Percentiles rank a stretch among this genome's conserved stretches.
Evolutionary conservation across 2,797 vertebrate species (phyloP).

Genomic region (Rhyacichthys aspro): DNA sequence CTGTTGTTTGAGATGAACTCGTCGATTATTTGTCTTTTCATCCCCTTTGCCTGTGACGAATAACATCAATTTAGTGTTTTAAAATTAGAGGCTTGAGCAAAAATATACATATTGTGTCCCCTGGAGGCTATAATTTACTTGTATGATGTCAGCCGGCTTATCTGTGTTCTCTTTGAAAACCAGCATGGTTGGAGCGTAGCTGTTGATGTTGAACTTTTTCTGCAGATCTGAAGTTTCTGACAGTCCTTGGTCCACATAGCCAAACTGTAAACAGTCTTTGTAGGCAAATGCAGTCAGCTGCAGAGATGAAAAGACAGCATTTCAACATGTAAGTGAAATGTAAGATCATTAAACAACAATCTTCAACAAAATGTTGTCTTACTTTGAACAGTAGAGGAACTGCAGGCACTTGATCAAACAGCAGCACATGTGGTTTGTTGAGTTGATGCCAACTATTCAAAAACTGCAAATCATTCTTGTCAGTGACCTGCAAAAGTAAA

Average conservation of each 20-base stretch:
- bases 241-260: slow-evolving; percentile 89
- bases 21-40: slow-evolving; percentile 94
- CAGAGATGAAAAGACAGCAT: slow-evolving; percentile 20
- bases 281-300: slow-evolving; percentile 93
- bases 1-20: slow-evolving; percentile 96
- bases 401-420: slow-evolving; percentile 90
- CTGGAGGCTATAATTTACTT: slow-evolving; percentile 74
- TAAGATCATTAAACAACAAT: background rate
- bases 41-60: slow-evolving; percentile 85
- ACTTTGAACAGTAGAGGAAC: slow-evolving; percentile 93
- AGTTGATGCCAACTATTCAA: slow-evolving; percentile 92
- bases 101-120: background rate
- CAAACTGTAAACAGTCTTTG: slow-evolving; percentile 92
- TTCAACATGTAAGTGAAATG: background rate
- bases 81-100: background rate
- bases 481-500: slow-evolving; percentile 84
- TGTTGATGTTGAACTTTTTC: slow-evolving; percentile 90
- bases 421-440: slow-evolving; percentile 93
- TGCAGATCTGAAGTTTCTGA: slow-evolving; percentile 86
- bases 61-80: background rate
- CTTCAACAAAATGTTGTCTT: slow-evolving; percentile 21
- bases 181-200: slow-evolving; percentile 90
- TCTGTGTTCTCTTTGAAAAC: slow-evolving; percentile 90
- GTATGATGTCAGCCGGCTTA: slow-evolving; percentile 89
- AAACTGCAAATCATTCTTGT: slow-evolving; percentile 88